Percentiles rank a stretch among this genome's conserved stretches.
Conservation (phyloP, 1,140 invertebrate species). For the Daktulosphaira vitifoliae region DNA sequence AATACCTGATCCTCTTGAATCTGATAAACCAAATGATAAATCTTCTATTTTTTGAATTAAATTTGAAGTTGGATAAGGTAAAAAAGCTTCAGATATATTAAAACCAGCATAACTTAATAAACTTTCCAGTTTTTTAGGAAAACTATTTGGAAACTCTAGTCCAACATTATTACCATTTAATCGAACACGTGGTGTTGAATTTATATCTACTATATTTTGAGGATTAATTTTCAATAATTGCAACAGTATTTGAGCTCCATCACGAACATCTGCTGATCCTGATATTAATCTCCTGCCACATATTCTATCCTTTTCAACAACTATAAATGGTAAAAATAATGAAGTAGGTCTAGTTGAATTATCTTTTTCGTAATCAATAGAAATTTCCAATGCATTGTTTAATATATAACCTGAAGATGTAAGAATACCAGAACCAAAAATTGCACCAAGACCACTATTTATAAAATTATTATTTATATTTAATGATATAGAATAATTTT, state of each 20-base stretch:
- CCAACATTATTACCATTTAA: constrained; percentile 10
- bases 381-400: constrained; percentile 41
- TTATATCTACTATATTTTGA: constrained; percentile 9
- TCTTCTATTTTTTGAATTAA: constrained; percentile 52
- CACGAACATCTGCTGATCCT: constrained; percentile 42
- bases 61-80: constrained; percentile 51
- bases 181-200: constrained; percentile 21
- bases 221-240: constrained; percentile 32
- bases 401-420: constrained; percentile 46
- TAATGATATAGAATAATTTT: constrained; percentile 18
- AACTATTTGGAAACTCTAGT: constrained; percentile 7
- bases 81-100: constrained; percentile 35
- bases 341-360: constrained; percentile 23
- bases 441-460: constrained; percentile 47
- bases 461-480: constrained; percentile 35
- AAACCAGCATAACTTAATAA: not conserved
- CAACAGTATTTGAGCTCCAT: constrained; percentile 43
- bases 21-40: constrained; percentile 42
- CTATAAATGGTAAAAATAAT: constrained; percentile 42
- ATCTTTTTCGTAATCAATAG: constrained; percentile 26
- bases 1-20: constrained; percentile 33
- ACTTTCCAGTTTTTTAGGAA: not conserved
- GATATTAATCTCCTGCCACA: constrained; percentile 45
- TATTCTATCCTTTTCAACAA: constrained; percentile 41
- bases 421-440: constrained; percentile 48